Evolutionary conservation across 2,797 vertebrate species (phyloP), one percentile per base, ranked within the genome.

Genomic region (Calcarius lapponicus): DNA sequence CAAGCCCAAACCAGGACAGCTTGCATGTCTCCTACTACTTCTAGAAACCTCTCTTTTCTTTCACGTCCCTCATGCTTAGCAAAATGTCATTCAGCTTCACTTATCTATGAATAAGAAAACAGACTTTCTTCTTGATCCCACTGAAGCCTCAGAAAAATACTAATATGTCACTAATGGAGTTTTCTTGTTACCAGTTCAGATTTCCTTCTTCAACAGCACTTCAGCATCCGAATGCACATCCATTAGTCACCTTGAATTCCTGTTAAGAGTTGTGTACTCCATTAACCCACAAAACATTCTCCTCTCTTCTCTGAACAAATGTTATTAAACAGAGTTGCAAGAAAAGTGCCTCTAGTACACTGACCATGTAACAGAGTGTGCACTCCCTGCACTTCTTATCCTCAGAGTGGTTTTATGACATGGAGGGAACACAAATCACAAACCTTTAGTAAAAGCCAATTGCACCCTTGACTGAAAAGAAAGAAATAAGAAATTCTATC

Each of bases 241-340:
- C 84, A 90, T 95, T 96, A 97, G 90, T 91, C 86, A 91, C 73
- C 92, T 95, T 94, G 86, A 82, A 93, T 94, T 90, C 26, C 3
- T 82, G 64, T 86, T 86, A 65, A 83, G 57, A 88, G 34, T 71
- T 75, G n/a, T 66, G n/a, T 42, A 92, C 51, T 89, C 88, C 94
- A 82, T 94, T 97, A 96, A 94, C 64, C 38, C 45, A 78, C 54
- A 87, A 86, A 87, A 12, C 56, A 78, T 56, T 80, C 45, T 90
- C 47, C 8, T 81, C 24, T 83, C 79, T 53, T 50, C 47, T 81
- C 67, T 34, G 65, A 91, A 87, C n/a, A 87, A 90, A 74, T 53
- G 32, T 58, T 72, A 53, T 71, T 67, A 62, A 62, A 43, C 38
- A 53, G 43, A 86, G 34, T 72, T 82, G 40, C 14, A 81, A 73